Conservation (phyloP, 2,797 vertebrate genomes). For the Sparidentex hasta region DNA sequence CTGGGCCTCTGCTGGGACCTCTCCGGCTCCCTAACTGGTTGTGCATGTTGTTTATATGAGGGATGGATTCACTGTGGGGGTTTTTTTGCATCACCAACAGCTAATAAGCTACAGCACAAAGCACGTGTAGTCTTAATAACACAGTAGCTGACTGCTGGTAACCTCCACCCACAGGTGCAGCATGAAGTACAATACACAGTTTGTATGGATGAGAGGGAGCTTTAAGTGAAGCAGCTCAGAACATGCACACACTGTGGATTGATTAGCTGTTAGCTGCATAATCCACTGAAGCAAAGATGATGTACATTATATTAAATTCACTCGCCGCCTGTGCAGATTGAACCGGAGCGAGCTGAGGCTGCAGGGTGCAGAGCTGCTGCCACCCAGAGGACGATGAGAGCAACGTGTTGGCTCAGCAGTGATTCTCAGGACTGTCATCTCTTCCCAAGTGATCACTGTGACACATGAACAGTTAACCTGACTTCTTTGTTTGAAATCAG, state of each 20-base stretch:
- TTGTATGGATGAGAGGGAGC: background rate
- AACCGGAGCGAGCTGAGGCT: background rate
- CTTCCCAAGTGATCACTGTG: background rate
- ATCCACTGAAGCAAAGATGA: background rate
- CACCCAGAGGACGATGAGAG: conserved; percentile 51
- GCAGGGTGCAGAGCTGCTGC: conserved; percentile 60
- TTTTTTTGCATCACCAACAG: conserved; percentile 1
- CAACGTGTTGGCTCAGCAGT: background rate
- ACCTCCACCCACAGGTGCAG: conserved; percentile 18
- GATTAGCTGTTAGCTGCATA: conserved; percentile 12
- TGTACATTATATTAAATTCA: background rate
- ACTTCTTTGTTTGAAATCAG: background rate
- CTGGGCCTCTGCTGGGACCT: conserved; percentile 10
- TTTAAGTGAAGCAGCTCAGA: conserved; percentile 1
- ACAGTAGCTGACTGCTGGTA: background rate
- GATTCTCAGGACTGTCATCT: background rate
- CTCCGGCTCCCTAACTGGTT: background rate
- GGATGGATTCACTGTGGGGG: background rate
- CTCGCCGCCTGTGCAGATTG: background rate
- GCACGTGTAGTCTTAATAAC: conserved; percentile 26
- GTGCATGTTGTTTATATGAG: conserved; percentile 9
- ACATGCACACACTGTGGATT: background rate
- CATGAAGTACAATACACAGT: background rate
- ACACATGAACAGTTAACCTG: background rate
- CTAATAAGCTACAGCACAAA: conserved; percentile 18